Evolutionary conservation across 2,888 invertebrate genomes (phyloP).

Genomic region (Lithodes maja): DNA sequence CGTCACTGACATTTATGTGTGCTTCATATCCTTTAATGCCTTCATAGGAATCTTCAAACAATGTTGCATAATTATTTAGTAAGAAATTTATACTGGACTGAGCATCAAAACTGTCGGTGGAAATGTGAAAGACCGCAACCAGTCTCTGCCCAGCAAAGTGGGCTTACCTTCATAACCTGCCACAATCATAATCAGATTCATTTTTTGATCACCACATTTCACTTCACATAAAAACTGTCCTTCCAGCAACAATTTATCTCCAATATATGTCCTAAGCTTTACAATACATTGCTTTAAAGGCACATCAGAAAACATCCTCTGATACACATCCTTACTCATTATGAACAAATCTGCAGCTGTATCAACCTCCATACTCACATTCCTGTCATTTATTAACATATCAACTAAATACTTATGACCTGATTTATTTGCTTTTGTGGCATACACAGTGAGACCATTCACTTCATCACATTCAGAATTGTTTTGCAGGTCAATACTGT

Average conservation of each 20-base stretch:
- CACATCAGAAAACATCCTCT: conserved; percentile 1
- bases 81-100: background rate
- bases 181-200: background rate
- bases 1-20: background rate
- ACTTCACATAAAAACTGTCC: background rate
- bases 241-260: background rate
- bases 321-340: background rate
- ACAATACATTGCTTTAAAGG: background rate
- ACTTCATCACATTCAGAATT: background rate
- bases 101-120: background rate
- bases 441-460: background rate
- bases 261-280: background rate
- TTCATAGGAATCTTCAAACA: background rate
- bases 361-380: background rate
- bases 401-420: background rate
- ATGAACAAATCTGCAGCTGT: background rate
- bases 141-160: background rate
- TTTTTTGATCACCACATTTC: background rate
- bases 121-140: background rate
- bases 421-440: background rate
- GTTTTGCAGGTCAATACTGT: background rate
- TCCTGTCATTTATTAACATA: background rate
- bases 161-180: background rate
- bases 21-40: background rate
- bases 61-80: background rate